Evolutionary conservation across 2,113 vertebrate genomes (phyloP), one percentile per base, ranked within the genome.

Genomic region (Cololabis saira): DNA sequence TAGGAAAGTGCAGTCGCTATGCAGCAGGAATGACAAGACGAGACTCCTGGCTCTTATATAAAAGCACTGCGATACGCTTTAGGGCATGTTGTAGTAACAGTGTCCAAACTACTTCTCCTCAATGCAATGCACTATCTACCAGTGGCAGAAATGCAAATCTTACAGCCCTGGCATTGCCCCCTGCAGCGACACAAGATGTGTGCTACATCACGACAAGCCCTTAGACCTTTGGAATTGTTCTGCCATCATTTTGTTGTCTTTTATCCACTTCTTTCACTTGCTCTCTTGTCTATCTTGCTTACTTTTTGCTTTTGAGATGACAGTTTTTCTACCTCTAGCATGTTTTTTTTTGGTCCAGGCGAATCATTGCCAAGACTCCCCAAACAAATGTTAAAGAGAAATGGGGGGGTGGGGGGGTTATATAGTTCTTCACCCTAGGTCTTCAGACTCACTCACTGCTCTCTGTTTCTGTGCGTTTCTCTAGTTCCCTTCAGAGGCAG

Each of bases 401-500:
- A 71, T 51, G 33, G 33, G 33, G 33, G 33, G 10, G 3, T 7
- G 62, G 37, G 16, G 63, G 33, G 52, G 64, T 24, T 63, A 45
- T 67, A 65, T 58, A 48, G 33, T 60, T 80, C 40, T 45, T 45
- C 15, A 45, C n/a, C 43, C 10, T 37, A 78, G 21, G 1, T 3
- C 42, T 53, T 83, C 81, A 82, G 81, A 79, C 61, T 68, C 67
- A 50, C 67, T 77, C 66, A 11, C 65, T 58, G 49, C 61, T 71
- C 53, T 19, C 44, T 37, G 24, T 56, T 44, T 66, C 5, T 60
- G 17, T 49, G 15, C 67, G 68, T 61, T 52, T 71, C 50, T 63
- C 67, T 66, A 12, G 21, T 48, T 74, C 57, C 56, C 67, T 48
- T 52, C 79, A 77, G 51, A 82, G 52, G 52, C 61, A 61, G 55